Evolutionary conservation across 2,797 vertebrate species (phyloP).

Genomic region (Schizopygopsis pylzovi): DNA sequence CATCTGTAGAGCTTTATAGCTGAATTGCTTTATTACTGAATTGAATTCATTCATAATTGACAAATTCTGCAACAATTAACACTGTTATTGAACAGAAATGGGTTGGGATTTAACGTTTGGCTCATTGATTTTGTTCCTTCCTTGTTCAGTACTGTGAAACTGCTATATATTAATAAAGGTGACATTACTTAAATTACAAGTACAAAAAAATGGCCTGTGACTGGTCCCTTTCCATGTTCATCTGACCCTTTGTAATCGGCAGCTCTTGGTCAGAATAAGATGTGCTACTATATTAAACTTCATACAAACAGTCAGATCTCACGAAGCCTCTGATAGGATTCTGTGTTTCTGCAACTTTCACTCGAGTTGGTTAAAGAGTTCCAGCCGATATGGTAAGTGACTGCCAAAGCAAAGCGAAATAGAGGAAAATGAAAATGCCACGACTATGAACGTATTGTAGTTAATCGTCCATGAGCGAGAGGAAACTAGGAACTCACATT

Average conservation of each 20-base stretch:
- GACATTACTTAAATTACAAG: neutral
- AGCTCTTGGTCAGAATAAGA: neutral
- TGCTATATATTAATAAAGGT: neutral
- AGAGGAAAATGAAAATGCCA: conserved; percentile 19
- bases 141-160: neutral
- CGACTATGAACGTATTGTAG: conserved; percentile 39
- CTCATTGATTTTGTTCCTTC: neutral
- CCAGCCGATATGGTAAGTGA: conserved; percentile 12
- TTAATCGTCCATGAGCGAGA: conserved; percentile 45
- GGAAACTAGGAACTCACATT: conserved; percentile 46
- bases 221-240: neutral
- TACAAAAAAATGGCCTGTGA: neutral
- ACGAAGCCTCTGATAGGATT: conserved; percentile 1
- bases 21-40: too few relatives aligned
- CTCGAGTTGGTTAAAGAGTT: conserved; percentile 3
- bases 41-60: too few relatives aligned
- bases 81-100: neutral
- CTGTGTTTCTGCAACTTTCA: conserved; percentile 8
- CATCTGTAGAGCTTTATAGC: too few relatives aligned
- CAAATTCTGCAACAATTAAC: neutral
- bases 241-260: neutral
- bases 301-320: neutral
- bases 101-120: neutral
- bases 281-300: neutral
- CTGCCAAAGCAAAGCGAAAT: conserved; percentile 16